phyloP scores from a whole-genome alignment of 1,140 invertebrate genomes.

The Argopecten irradians region DNA sequence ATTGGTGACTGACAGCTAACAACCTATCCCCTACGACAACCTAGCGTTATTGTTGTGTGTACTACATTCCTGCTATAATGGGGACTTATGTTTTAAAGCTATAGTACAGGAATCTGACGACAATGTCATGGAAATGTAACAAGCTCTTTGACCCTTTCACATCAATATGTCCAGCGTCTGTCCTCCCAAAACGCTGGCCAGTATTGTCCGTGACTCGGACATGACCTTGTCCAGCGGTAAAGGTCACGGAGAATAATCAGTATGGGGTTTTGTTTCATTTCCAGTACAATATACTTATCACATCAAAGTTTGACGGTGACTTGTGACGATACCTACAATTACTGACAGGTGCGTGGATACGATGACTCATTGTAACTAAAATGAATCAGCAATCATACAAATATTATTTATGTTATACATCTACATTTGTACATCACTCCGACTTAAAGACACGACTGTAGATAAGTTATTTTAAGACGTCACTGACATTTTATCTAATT shows the following conservation, averaged over 20 bases:
- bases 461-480: background rate
- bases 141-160: slow-evolving; percentile 7
- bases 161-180: background rate
- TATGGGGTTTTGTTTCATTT: slow-evolving; percentile 3
- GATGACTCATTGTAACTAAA: background rate
- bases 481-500: background rate
- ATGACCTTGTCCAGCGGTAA: background rate
- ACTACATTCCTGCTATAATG: background rate
- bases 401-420: no score
- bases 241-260: background rate
- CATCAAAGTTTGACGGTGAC: background rate
- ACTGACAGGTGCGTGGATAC: background rate
- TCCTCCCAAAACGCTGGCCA: background rate
- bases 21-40: background rate
- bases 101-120: background rate
- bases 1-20: background rate
- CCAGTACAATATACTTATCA: slow-evolving; percentile 11
- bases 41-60: background rate
- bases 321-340: background rate
- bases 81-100: background rate
- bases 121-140: background rate
- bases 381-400: background rate
- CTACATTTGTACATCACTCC: no score
- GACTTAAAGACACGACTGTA: no score
- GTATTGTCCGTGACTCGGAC: slow-evolving; percentile 19